Percentiles rank a stretch among this genome's conserved stretches.
Evolutionary conservation across 2,797 vertebrate genomes (phyloP).

Genomic region (Rhinophrynus dorsalis): DNA sequence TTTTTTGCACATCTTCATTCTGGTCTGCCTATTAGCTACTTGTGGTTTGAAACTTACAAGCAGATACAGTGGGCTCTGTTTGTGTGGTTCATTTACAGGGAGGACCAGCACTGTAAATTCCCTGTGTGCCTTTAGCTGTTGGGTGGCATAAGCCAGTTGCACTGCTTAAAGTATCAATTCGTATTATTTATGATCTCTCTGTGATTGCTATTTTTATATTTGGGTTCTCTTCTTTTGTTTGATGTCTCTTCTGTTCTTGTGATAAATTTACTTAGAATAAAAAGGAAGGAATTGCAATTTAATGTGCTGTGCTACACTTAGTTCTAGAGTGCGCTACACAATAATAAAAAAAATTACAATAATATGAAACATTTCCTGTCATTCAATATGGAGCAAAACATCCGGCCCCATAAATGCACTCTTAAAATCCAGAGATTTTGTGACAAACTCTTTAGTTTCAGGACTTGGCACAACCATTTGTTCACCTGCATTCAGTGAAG

Average conservation of each 20-base stretch:
- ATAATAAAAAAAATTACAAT: too few species aligned
- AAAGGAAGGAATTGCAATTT: not conserved
- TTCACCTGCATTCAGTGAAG: conserved; percentile 21
- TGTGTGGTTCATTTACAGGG: too few species aligned
- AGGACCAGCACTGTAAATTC: too few species aligned
- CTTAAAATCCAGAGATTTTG: conserved; percentile 1
- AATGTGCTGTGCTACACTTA: not conserved
- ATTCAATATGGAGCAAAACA: conserved; percentile 27
- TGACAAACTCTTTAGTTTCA: not conserved
- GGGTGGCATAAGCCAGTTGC: too few species aligned
- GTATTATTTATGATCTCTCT: not conserved
- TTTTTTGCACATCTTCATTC: too few species aligned
- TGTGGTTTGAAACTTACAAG: too few species aligned
- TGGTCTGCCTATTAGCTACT: too few species aligned
- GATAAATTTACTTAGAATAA: too few species aligned
- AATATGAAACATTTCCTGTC: conserved; percentile 33
- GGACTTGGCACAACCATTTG: not conserved
- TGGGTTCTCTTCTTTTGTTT: not conserved
- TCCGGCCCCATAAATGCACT: conserved; percentile 9
- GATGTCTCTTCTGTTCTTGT: not conserved
- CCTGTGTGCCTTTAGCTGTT: too few species aligned
- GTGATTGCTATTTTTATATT: not conserved
- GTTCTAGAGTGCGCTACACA: conserved; percentile 35
- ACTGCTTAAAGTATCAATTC: too few species aligned
- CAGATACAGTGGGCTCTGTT: too few species aligned